Conservation (phyloP, 2,113 vertebrate species). For the Zosterops japonicus region DNA sequence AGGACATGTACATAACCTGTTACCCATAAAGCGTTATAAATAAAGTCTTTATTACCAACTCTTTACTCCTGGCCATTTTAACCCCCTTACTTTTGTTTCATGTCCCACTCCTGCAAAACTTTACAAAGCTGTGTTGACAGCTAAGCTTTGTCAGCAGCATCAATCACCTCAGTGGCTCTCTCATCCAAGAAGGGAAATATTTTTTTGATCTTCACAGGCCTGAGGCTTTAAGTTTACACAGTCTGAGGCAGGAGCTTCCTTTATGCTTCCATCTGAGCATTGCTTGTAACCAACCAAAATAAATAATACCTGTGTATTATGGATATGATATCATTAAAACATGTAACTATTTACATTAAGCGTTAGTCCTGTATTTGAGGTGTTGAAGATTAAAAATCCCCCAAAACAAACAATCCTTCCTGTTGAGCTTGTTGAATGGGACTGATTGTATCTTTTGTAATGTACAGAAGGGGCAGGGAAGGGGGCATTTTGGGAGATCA, state of each 20-base stretch:
- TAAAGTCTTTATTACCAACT: neutral
- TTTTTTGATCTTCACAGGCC: neutral
- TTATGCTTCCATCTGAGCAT: neutral
- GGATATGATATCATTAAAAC: neutral
- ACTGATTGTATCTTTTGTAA: neutral
- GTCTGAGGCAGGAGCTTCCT: neutral
- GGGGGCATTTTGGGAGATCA: fast-evolving
- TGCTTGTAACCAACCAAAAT: neutral
- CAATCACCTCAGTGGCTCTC: neutral
- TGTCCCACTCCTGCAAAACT: neutral
- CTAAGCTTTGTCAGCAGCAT: neutral
- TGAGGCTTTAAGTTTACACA: neutral
- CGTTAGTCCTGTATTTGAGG: neutral
- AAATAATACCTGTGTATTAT: neutral
- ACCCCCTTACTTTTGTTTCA: neutral
- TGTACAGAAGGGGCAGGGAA: neutral
- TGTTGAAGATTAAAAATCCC: neutral
- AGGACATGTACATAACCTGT: neutral
- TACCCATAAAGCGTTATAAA: neutral
- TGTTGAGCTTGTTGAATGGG: neutral
- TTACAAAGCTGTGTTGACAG: neutral
- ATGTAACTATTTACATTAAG: neutral
- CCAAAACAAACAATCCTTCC: neutral
- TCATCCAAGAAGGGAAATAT: neutral
- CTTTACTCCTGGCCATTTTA: neutral